Percentiles rank a stretch among this genome's conserved stretches.
Evolutionary conservation across 2,888 invertebrate genomes (phyloP).

Genomic region (Plagodis dolabraria): DNA sequence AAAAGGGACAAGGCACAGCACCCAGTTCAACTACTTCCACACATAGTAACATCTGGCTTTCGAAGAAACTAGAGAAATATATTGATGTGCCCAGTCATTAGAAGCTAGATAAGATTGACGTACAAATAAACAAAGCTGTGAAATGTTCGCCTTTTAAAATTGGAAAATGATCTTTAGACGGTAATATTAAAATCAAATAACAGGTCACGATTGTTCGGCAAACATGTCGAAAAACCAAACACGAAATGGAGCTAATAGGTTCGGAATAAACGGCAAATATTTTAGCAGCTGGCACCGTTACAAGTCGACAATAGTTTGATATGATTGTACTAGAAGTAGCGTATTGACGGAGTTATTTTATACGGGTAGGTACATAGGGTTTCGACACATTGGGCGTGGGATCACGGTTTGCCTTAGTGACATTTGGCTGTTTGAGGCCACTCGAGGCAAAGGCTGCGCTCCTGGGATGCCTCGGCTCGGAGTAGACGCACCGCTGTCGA

Average conservation of each 20-base stretch:
- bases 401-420: slow-evolving; percentile 71
- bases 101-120: slow-evolving; percentile 57
- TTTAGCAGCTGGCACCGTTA: slow-evolving; percentile 55
- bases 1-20: slow-evolving; percentile 66
- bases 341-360: slow-evolving; percentile 31
- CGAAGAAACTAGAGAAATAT: slow-evolving; percentile 71
- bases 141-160: slow-evolving; percentile 20
- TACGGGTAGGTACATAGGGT: slow-evolving; percentile 31
- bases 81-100: slow-evolving; percentile 62
- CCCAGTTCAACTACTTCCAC: slow-evolving; percentile 66
- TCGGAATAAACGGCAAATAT: slow-evolving; percentile 51
- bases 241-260: slow-evolving; percentile 54
- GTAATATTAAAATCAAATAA: slow-evolving; percentile 30
- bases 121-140: slow-evolving; percentile 30
- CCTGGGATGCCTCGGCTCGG: slow-evolving; percentile 60
- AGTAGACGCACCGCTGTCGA: slow-evolving; percentile 55
- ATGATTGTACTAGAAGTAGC: slow-evolving; percentile 21
- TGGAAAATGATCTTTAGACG: slow-evolving; percentile 23
- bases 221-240: slow-evolving; percentile 49
- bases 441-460: slow-evolving; percentile 53
- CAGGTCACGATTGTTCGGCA: slow-evolving; percentile 42
- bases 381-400: slow-evolving; percentile 47
- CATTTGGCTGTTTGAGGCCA: slow-evolving; percentile 63
- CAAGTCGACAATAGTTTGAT: slow-evolving; percentile 42
- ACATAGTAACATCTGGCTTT: slow-evolving; percentile 68